Evolutionary conservation across 2,113 vertebrate genomes (phyloP).

Genomic region (Girardinichthys multiradiatus): DNA sequence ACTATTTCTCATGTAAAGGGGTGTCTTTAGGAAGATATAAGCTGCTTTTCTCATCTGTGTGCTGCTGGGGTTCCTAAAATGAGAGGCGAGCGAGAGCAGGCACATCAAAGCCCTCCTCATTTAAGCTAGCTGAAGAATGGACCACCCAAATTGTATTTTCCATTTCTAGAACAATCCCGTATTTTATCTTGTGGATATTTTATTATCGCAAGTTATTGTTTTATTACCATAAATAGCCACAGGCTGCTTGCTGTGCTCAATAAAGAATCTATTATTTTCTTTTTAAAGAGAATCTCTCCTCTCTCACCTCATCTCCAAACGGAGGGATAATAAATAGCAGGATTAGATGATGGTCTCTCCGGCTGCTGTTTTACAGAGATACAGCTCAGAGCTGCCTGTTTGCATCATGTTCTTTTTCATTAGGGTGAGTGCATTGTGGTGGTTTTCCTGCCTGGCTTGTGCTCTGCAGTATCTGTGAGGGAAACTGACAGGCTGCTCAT

Average conservation of each 20-base stretch:
- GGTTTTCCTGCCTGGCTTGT: constrained; percentile 19
- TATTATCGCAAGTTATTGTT: background rate
- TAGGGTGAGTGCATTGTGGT: constrained; percentile 8
- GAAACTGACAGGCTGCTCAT: constrained; percentile 21
- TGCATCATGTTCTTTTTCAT: constrained; percentile 31
- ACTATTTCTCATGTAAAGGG: background rate
- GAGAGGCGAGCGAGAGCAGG: no score
- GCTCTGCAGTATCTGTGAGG: background rate
- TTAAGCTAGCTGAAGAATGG: constrained; percentile 33
- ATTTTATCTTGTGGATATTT: background rate
- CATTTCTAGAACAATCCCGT: constrained; percentile 8
- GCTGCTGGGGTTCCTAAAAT: background rate
- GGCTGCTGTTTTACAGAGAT: constrained; percentile 49
- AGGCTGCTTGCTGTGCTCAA: background rate
- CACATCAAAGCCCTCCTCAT: background rate
- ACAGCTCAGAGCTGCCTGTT: constrained; percentile 34
- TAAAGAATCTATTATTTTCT: constrained; percentile 10
- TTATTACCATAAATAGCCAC: constrained; percentile 1
- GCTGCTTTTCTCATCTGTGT: no score
- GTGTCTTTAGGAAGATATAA: background rate
- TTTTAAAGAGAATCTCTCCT: constrained; percentile 6
- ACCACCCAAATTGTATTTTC: background rate
- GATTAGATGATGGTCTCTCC: constrained; percentile 34
- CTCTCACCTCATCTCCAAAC: constrained; percentile 24
- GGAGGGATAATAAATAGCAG: constrained; percentile 32